phyloP scores from a whole-genome alignment of 2,888 invertebrate species.

The Tetragnatha montana region DNA sequence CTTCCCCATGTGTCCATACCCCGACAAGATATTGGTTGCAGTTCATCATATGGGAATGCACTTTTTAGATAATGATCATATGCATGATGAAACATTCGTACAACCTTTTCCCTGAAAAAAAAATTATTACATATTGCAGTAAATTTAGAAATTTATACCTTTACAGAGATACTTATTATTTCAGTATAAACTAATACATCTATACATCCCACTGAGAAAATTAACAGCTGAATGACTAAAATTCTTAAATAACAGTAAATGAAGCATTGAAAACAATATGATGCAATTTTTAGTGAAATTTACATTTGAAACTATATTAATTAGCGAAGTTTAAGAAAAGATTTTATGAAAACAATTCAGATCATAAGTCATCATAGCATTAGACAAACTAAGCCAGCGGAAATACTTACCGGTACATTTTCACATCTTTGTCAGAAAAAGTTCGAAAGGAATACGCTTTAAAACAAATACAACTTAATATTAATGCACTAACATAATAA shows the following conservation, averaged over 20 bases:
- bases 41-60: conserved; percentile 97
- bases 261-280: not conserved
- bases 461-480: conserved; percentile 52
- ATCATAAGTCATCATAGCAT: not conserved
- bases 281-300: not conserved
- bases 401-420: conserved; percentile 55
- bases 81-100: conserved; percentile 97
- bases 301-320: not conserved
- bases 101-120: conserved; percentile 85
- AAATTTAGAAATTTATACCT: not conserved
- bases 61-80: conserved; percentile 95
- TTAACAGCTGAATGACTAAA: not conserved
- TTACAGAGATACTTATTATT: not conserved
- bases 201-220: not conserved
- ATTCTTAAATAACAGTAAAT: not conserved
- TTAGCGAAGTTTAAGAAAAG: not conserved
- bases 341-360: not conserved
- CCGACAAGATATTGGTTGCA: conserved; percentile 95
- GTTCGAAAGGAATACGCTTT: conserved; percentile 56
- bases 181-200: not conserved
- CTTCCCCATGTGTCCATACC: conserved; percentile 98
- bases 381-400: not conserved
- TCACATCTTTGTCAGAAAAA: conserved; percentile 58
- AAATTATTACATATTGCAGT: conserved; percentile 74
- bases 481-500: conserved; percentile 59